A percentile compares a stretch with the other conserved stretches of the same genome.
Conservation (phyloP, 2,888 invertebrate genomes). For the Tromatobia lineatoria region DNA sequence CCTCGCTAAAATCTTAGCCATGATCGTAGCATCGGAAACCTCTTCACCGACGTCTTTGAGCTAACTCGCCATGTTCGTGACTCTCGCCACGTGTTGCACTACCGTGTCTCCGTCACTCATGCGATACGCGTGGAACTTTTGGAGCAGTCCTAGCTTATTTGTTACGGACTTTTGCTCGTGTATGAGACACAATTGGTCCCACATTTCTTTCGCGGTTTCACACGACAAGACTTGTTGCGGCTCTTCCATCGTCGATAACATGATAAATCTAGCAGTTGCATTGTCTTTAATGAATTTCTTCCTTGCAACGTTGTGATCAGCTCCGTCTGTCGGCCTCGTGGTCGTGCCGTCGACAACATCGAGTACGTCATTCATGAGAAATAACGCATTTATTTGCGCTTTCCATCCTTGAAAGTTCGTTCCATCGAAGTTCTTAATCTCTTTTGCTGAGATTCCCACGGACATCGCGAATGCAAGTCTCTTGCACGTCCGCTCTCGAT, state of each 20-base stretch:
- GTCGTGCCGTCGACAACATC: slow-evolving; percentile 36
- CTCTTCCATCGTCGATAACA: slow-evolving; percentile 67
- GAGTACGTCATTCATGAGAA: slow-evolving; percentile 26
- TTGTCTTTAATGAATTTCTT: not conserved
- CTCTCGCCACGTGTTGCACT: not conserved
- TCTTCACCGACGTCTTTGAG: slow-evolving; percentile 63
- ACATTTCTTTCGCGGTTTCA: no score
- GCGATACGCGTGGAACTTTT: slow-evolving; percentile 60
- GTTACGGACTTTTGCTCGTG: slow-evolving; percentile 50
- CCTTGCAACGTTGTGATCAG: not conserved
- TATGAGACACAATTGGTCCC: slow-evolving; percentile 32
- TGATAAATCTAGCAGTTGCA: slow-evolving; percentile 65
- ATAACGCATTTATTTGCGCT: slow-evolving; percentile 29
- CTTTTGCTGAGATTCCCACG: slow-evolving; percentile 44
- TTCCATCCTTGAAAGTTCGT: slow-evolving; percentile 52
- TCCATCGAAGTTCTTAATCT: slow-evolving; percentile 5
- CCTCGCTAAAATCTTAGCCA: no score
- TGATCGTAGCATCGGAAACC: not conserved
- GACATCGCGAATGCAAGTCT: slow-evolving; percentile 42
- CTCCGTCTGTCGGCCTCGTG: slow-evolving; percentile 5
- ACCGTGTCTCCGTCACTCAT: slow-evolving; percentile 37
- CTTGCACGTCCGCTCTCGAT: not conserved
- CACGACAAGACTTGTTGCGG: slow-evolving; percentile 59
- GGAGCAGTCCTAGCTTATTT: slow-evolving; percentile 63
- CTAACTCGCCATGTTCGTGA: slow-evolving; percentile 64